These are phyloP conservation scores for Standfussiana lucernea DNA, from an alignment of 2,888 invertebrate genomes.

Conservation along the genomic window DNA sequence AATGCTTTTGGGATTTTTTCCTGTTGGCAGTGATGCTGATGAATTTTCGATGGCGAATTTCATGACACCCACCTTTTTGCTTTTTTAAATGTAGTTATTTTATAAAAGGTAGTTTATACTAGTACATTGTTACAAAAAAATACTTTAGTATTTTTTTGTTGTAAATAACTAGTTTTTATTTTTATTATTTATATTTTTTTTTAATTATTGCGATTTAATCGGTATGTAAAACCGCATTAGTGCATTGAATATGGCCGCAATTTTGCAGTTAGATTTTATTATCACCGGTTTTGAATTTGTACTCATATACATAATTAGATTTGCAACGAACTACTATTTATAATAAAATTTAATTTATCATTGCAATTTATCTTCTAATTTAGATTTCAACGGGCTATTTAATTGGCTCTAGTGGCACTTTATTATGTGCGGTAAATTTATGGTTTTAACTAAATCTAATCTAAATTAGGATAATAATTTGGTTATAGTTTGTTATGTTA, in stretches of 20 bases:
- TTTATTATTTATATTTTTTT: too few relatives aligned
- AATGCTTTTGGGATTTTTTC: neutral
- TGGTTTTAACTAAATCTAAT: slow-evolving; percentile 34
- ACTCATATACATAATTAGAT: neutral
- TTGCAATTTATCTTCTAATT: slow-evolving; percentile 38
- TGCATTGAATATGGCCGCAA: neutral
- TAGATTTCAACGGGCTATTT: slow-evolving; percentile 36
- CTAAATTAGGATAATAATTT: slow-evolving; percentile 21
- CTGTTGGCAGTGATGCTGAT: too few relatives aligned
- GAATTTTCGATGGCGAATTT: too few relatives aligned
- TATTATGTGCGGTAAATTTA: slow-evolving; percentile 47
- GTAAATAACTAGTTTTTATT: too few relatives aligned
- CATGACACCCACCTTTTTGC: too few relatives aligned
- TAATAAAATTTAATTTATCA: slow-evolving; percentile 35
- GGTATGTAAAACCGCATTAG: neutral
- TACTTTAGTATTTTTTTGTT: too few relatives aligned
- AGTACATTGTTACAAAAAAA: too few relatives aligned
- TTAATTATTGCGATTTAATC: neutral
- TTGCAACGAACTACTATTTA: neutral
- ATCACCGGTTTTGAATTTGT: neutral
- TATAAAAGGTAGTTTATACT: too few relatives aligned
- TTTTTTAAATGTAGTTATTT: too few relatives aligned
- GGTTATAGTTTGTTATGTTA: slow-evolving; percentile 7
- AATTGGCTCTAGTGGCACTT: slow-evolving; percentile 36
- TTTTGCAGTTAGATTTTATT: neutral